Evolutionary conservation across 2,113 vertebrate genomes (phyloP).

Genomic region (Lethenteron reissneri): DNA sequence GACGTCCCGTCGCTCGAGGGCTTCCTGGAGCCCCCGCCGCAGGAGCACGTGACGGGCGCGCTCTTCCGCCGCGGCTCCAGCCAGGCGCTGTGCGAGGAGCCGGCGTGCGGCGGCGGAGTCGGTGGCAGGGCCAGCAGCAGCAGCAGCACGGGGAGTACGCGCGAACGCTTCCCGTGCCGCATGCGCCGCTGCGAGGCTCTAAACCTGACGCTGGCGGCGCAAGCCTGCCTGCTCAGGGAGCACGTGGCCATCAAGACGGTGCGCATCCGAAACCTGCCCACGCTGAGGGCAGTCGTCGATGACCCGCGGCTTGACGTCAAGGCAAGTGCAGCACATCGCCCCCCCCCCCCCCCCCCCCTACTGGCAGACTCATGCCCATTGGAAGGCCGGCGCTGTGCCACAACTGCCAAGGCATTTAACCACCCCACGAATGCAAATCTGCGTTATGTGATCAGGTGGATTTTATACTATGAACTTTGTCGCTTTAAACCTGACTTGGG

Average conservation of each 20-base stretch:
- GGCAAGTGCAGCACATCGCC: no score
- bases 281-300: conserved; percentile 51
- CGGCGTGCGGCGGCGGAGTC: conserved; percentile 51
- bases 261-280: conserved; percentile 66
- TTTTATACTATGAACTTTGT: no score
- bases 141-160: conserved; percentile 17
- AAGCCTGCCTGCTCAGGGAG: conserved; percentile 50
- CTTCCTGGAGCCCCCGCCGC: conserved; percentile 46
- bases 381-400: no score
- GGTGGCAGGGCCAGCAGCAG: conserved; percentile 23
- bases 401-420: no score
- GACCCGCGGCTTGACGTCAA: conserved; percentile 57
- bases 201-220: conserved; percentile 52
- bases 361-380: no score
- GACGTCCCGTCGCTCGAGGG: conserved; percentile 60
- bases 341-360: no score
- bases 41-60: conserved; percentile 41
- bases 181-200: conserved; percentile 58
- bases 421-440: no score
- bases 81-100: conserved; percentile 55
- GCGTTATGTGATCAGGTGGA: no score
- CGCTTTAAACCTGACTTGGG: no score
- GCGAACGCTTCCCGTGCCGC: conserved; percentile 63
- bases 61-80: conserved; percentile 75
- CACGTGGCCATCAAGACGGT: conserved; percentile 70